These are phyloP conservation scores for Fringilla coelebs DNA, from an alignment of 2,797 vertebrate genomes.

Conservation along the genomic window DNA sequence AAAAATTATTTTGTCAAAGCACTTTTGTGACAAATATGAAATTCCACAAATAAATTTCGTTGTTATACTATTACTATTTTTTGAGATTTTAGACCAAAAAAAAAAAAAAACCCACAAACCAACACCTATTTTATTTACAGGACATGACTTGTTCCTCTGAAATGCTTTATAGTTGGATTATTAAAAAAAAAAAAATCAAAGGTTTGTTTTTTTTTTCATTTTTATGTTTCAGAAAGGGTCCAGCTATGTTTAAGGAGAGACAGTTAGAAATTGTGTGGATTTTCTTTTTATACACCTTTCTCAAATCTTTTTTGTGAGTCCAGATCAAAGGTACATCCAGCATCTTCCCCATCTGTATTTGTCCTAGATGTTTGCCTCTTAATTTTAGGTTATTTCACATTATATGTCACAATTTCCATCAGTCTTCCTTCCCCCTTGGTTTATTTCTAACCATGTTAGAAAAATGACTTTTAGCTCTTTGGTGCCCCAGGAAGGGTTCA, in stretches of 20 bases:
- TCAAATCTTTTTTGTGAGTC: background rate
- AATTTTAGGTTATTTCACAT: background rate
- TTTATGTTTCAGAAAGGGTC: fast-evolving
- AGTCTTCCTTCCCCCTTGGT: background rate
- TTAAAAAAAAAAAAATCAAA: too few relatives aligned
- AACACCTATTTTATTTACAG: background rate
- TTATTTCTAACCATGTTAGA: background rate
- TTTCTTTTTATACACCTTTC: background rate
- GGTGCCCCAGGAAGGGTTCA: background rate
- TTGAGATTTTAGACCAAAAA: background rate
- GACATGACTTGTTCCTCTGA: fast-evolving
- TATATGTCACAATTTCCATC: background rate
- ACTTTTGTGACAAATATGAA: background rate
- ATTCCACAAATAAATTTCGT: fast-evolving
- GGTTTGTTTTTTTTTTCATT: background rate
- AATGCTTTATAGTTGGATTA: background rate
- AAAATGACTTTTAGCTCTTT: background rate
- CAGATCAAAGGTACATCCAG: background rate
- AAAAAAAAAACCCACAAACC: too few relatives aligned
- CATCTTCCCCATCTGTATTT: background rate
- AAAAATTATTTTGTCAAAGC: fast-evolving
- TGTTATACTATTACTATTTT: background rate
- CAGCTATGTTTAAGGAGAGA: background rate
- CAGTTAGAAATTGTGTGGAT: fast-evolving
- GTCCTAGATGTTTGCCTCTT: background rate